Base-by-base conservation (phyloP, 2,888 invertebrate genomes). In the Elysia crispata region DNA sequence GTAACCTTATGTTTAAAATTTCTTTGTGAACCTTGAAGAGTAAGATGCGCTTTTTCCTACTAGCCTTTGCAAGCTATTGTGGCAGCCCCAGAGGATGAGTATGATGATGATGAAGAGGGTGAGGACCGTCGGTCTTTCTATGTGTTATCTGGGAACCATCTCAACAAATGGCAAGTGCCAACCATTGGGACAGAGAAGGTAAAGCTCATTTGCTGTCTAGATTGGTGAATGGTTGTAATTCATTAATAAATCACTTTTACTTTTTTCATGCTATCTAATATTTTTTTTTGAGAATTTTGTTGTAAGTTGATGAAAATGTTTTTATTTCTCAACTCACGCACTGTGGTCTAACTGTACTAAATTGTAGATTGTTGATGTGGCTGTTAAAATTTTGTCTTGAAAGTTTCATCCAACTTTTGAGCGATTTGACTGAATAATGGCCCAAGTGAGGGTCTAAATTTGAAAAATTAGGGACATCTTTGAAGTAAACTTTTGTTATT, bases 91-190 rank as follows among this genome's bases (percentile, higher is more conserved):
- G 75, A 60, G 18, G 81, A 79, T 64, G 84, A 82, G 30, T 83
- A 88, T 74, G 87, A 89, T 66, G 90, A 81, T 60, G 81, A 78
- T 33, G 83, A 82, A 15, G 83, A 88, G 69, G 87, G 89, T 50
- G 90, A 88, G 25, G 92, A 92, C 13, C 93, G 93, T 57, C 94
- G 94, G 86, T 93, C 94, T 73, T 94, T 96, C n/a, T 94, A 94
- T 83, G 94, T 96, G 76, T 93, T 96, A 79, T 95, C 96, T 20
- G 97, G 96, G 75, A 95, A 95, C 62, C 94, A 95, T 84, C 93
- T 97, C 81, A 97, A 97, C 92, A 95, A 96, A 89, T 97, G 97
- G 97, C 93, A 94, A 73, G 94, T 96, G 77, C 84, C 85, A 28
- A 92, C 93, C 33, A 93, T 93, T 23, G 94, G 94, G 85, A 91